Evolutionary conservation across 2,113 vertebrate genomes (phyloP).

Genomic region (Lethenteron reissneri): DNA sequence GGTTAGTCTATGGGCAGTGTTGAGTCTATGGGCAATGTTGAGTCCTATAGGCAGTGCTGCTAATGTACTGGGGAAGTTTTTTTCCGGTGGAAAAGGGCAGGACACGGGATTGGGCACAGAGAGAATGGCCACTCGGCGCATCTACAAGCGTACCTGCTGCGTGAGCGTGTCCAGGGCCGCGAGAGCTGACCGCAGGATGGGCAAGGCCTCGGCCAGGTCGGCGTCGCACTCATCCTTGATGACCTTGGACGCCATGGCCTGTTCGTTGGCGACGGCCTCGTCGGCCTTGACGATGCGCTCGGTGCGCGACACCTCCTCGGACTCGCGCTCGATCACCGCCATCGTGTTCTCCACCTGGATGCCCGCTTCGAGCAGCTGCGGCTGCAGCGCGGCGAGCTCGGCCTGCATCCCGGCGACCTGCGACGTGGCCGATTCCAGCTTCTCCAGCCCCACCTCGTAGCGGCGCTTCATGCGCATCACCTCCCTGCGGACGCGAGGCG

Average conservation of each 20-base stretch:
- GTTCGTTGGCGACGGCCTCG: constrained; percentile 43
- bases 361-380: constrained; percentile 44
- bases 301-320: constrained; percentile 50
- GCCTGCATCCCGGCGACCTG: constrained; percentile 53
- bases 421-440: constrained; percentile 43
- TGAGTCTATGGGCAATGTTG: too few species aligned
- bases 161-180: constrained; percentile 52
- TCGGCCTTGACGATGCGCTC: constrained; percentile 56
- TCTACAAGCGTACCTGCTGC: constrained; percentile 25
- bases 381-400: constrained; percentile 54
- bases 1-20: too few species aligned
- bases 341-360: constrained; percentile 57
- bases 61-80: too few species aligned
- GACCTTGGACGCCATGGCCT: constrained; percentile 56
- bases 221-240: constrained; percentile 75
- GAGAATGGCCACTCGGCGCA: too few species aligned
- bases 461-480: constrained; percentile 49
- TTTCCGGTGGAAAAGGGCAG: too few species aligned
- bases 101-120: too few species aligned
- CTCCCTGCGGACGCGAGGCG: constrained; percentile 24
- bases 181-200: constrained; percentile 44
- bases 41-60: too few species aligned
- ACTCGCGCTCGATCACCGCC: constrained; percentile 45
- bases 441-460: constrained; percentile 59
- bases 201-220: constrained; percentile 47